Base-by-base conservation (phyloP, 2,113 vertebrate species). In the Alethe diademata region DNA sequence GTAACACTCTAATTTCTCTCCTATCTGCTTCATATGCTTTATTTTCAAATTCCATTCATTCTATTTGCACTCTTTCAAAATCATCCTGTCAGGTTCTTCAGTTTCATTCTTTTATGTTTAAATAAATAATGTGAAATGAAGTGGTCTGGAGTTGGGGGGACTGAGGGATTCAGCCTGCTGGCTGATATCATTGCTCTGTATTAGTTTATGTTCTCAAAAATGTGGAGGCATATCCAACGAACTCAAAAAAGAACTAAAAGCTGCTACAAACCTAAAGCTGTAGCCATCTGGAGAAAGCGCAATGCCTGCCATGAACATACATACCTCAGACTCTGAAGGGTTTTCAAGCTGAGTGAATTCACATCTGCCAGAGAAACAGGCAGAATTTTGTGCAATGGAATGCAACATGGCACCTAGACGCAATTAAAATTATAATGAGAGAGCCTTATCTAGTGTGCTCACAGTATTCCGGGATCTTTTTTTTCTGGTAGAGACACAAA, bases 311-410 rank as follows among this genome's bases (percentile, higher is more conserved):
- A 60, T 71, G 76, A 92, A 84, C 80, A 90, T 53, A 64, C 28
- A 65, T 72, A 90, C 74, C 71, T 85, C 87, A 90, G 0, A 65
- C 58, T 78, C 80, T 26, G 54, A 92, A 85, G 69, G n/a, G 36
- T 86, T 96, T 94, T 94, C 85, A 85, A 84, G 85, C 70, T 79
- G 90, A 87, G 56, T 78, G 57, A 88, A 90, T 92, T 75, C 3
- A 0, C 92, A 93, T 90, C 87, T 93, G 90, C 36, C 57, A 92
- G 57, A 88, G 57, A 48, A 89, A 61, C 9, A 65, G 35, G n/a
- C 51, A 85, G 78, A 82, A 12, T 82, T 71, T 60, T n/a, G 90
- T 7, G 61, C 53, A 91, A 15, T 11, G 28, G 28, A 87, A 87
- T n/a, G 70, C 28, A 96, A 87, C 45, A 14, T 14, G 28, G 36